Base-by-base conservation (phyloP, 1,140 invertebrate genomes). In the Dolichoris vasculosae region DNA sequence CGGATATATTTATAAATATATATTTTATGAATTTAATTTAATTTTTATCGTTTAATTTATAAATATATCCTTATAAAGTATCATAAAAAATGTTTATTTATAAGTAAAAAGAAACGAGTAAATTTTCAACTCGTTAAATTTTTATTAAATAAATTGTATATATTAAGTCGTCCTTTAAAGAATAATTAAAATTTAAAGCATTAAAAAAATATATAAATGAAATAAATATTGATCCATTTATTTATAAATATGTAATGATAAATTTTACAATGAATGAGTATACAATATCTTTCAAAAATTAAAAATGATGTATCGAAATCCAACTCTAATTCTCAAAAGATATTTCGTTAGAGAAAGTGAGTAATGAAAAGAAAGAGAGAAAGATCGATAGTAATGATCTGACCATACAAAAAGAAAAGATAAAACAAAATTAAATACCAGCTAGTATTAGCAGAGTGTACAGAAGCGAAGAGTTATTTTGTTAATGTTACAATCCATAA, bases 391-490 rank as follows among this genome's bases (percentile, higher is more conserved):
- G 15, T 55, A 67, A n/a, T 75, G 43, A 73, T 59, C 30, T 63
- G 35, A 82, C n/a, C 59, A 82, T 51, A 55, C 40, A 87, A 79
- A 87, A 48, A 75, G 38, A 82, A 75, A 67, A 67, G 30, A 51
- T 46, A 26, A 51, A 85, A 80, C 4, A 80, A 59, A 75, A 76
- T 48, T 85, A 80, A 87, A 84, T 67, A 84, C 67, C 86, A 83
- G 86, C 82, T 89, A 88, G 87, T 86, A 84, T 80, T 89, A 88
- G 86, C 83, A 87, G 59, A 88, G 55, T 87, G 86, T 88, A 84
- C 87, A 87, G 83, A 89, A 85, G 82, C 82, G 84, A 87, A 89
- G 82, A 89, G 59, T 87, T 89, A 89, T 89, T 89, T 89, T 89
- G 83, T 89, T 89, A 89, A 87, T 85, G 84, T 89, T 89, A 85